Conservation (phyloP, 30 jellyfish, hydroid and myxozoan species). For the Pseudorhiza aurosa region DNA sequence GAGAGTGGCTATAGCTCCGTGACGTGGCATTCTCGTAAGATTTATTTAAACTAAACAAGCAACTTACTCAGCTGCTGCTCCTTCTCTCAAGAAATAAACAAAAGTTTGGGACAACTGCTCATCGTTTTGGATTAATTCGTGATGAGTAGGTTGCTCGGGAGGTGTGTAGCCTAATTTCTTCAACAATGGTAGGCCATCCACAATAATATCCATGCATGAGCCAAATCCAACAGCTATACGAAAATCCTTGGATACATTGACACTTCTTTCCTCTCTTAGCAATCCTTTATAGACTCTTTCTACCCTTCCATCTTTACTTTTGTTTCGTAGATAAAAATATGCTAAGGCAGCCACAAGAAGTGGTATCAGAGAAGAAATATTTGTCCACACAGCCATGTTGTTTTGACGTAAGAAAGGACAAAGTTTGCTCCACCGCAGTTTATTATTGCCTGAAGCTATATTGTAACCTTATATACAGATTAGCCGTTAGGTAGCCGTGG, state of each 20-base stretch:
- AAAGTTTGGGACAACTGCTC: conserved; percentile 72
- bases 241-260: conserved; percentile 57
- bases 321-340: conserved; percentile 14
- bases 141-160: conserved; percentile 74
- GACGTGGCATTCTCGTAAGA: too few species aligned
- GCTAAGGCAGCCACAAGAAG: conserved; percentile 43
- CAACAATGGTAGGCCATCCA: conserved; percentile 79
- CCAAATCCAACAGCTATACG: conserved; percentile 95
- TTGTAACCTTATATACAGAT: too few species aligned
- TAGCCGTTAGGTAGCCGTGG: too few species aligned
- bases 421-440: neutral
- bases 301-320: conserved; percentile 19
- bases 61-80: conserved; percentile 97
- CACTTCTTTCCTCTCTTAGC: conserved; percentile 70
- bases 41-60: too few species aligned
- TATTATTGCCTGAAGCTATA: too few species aligned
- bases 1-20: too few species aligned
- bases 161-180: conserved; percentile 56
- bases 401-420: neutral
- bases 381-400: conserved; percentile 47
- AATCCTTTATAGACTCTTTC: conserved; percentile 62
- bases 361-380: conserved; percentile 13
- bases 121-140: conserved; percentile 52
- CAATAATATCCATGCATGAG: conserved; percentile 83
- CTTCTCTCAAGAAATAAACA: conserved; percentile 84